Conservation (phyloP, 2,888 invertebrate species). For the Adelognathus sp. region DNA sequence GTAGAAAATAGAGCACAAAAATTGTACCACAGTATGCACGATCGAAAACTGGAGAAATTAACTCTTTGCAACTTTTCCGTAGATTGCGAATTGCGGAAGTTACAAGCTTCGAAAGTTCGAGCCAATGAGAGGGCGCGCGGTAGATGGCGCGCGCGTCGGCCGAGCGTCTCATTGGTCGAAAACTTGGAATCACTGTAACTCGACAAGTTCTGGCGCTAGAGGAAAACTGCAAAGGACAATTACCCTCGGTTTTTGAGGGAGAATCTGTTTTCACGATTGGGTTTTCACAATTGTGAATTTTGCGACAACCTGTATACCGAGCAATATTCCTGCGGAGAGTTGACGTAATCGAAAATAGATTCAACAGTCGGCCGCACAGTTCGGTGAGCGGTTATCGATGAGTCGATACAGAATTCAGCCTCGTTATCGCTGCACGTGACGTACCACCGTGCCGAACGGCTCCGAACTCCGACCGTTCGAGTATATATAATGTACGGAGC, state of each 20-base stretch:
- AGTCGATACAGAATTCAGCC: background rate
- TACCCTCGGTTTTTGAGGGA: too few species aligned
- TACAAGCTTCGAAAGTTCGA: too few species aligned
- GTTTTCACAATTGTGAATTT: background rate
- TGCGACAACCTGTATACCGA: background rate
- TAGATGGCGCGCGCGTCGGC: background rate
- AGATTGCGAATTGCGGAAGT: too few species aligned
- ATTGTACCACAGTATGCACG: too few species aligned
- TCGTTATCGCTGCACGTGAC: conserved; percentile 12
- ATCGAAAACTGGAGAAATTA: too few species aligned
- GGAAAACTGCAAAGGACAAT: background rate
- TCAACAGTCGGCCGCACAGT: background rate
- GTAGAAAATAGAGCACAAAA: too few species aligned
- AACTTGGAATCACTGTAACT: background rate
- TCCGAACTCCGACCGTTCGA: background rate
- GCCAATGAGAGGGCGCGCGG: background rate
- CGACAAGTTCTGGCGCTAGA: background rate
- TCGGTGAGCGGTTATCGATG: conserved; percentile 10
- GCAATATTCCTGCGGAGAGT: background rate
- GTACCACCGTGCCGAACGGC: background rate
- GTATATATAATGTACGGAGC: background rate
- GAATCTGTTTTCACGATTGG: background rate
- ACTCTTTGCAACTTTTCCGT: too few species aligned
- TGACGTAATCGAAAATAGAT: conserved; percentile 2
- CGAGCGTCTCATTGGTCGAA: background rate